Conservation (phyloP, 1,140 invertebrate species). For the Tetramorium alpestre region DNA sequence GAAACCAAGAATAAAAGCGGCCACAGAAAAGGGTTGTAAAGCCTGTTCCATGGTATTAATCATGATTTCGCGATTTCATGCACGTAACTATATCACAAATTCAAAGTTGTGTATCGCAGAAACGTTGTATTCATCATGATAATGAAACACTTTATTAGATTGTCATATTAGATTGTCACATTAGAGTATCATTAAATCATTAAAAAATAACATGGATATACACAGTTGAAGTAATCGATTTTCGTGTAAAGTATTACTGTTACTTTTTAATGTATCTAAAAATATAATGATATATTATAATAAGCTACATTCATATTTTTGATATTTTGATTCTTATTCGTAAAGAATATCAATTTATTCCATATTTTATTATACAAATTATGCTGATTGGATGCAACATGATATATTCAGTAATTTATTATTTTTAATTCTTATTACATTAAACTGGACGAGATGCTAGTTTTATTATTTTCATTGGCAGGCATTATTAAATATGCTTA, state of each 20-base stretch:
- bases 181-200: neutral
- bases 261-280: neutral
- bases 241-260: neutral
- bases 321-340: no score
- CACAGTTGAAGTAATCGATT: neutral
- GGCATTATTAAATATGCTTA: no score
- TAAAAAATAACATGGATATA: neutral
- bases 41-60: neutral
- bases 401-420: no score
- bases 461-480: no score
- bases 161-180: neutral
- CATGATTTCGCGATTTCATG: neutral
- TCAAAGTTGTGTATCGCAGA: neutral
- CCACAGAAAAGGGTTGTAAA: neutral
- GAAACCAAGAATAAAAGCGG: neutral
- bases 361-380: no score
- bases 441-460: no score
- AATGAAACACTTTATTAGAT: constrained; percentile 21
- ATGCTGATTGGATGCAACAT: no score
- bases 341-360: no score
- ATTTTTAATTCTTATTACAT: no score
- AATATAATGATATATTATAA: no score
- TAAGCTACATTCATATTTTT: no score
- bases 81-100: neutral
- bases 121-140: neutral